Conservation (phyloP, 2,113 vertebrate species). For the Anolis sagrei region DNA sequence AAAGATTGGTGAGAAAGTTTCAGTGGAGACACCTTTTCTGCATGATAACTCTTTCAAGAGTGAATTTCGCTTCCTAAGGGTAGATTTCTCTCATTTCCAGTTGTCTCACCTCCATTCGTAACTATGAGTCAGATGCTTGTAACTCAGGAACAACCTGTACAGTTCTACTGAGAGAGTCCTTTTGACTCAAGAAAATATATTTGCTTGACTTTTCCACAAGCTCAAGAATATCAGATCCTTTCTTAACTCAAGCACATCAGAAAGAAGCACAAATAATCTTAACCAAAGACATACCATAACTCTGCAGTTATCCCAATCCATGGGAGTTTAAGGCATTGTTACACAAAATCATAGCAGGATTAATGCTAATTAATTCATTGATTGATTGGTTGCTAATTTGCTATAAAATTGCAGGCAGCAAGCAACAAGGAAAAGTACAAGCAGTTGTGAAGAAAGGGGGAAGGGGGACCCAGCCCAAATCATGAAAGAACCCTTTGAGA, state of each 20-base stretch:
- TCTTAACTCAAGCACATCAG: constrained; percentile 48
- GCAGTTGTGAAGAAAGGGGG: constrained; percentile 56
- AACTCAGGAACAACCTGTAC: no score
- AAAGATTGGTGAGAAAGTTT: no score
- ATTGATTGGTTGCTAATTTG: constrained; percentile 8
- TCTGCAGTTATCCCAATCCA: constrained; percentile 42
- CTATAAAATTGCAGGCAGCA: constrained; percentile 76
- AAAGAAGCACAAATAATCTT: constrained; percentile 48
- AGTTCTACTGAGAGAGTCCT: constrained; percentile 46
- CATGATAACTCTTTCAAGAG: no score
- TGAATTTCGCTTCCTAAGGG: no score
- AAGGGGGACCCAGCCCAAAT: constrained; percentile 51
- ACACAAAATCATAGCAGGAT: constrained; percentile 12
- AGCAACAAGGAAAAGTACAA: constrained; percentile 74
- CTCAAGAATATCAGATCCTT: constrained; percentile 59
- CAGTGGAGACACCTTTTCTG: no score
- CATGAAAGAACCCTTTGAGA: constrained; percentile 64
- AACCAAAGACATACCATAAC: constrained; percentile 17
- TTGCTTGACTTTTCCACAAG: constrained; percentile 37
- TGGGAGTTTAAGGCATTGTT: constrained; percentile 43
- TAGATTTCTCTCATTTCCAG: no score
- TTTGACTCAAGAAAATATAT: constrained; percentile 43
- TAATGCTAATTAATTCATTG: background rate
- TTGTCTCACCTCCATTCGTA: no score
- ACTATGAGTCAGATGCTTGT: no score